Conservation (phyloP, 2,797 vertebrate genomes). For the Fundulus diaphanus region DNA sequence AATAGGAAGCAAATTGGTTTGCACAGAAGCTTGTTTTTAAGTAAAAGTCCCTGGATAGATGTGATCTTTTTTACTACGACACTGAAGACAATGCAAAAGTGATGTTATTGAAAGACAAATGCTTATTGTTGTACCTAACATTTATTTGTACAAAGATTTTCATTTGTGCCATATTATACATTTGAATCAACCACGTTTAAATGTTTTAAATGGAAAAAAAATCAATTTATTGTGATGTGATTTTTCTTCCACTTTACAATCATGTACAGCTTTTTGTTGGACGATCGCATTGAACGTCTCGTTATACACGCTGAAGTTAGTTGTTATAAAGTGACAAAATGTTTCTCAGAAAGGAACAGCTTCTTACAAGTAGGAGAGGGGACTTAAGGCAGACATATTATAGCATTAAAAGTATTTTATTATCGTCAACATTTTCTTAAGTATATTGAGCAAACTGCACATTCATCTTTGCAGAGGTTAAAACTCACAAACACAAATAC, state of each 20-base stretch:
- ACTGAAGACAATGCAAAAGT: neutral
- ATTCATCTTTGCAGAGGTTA: neutral
- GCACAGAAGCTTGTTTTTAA: neutral
- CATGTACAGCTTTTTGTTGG: neutral
- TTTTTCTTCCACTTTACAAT: neutral
- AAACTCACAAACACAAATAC: slow-evolving; percentile 10
- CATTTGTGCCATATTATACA: too few relatives aligned
- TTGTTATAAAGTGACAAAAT: neutral
- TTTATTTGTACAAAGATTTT: too few relatives aligned
- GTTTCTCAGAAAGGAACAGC: slow-evolving; percentile 11
- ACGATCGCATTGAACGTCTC: neutral
- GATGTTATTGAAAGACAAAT: too few relatives aligned
- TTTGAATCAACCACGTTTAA: too few relatives aligned
- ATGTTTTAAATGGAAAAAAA: neutral
- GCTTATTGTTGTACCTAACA: too few relatives aligned
- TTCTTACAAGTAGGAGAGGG: slow-evolving; percentile 13
- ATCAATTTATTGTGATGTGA: neutral
- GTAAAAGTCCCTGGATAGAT: neutral
- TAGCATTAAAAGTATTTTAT: neutral
- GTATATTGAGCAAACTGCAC: neutral
- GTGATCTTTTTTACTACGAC: neutral
- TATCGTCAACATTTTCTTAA: neutral
- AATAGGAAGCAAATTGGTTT: too few relatives aligned
- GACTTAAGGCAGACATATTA: neutral
- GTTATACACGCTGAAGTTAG: too few relatives aligned